Evolutionary conservation across 2,888 invertebrate genomes (phyloP), one percentile per base, ranked within the genome.

Genomic region (Pyrrhia umbra): DNA sequence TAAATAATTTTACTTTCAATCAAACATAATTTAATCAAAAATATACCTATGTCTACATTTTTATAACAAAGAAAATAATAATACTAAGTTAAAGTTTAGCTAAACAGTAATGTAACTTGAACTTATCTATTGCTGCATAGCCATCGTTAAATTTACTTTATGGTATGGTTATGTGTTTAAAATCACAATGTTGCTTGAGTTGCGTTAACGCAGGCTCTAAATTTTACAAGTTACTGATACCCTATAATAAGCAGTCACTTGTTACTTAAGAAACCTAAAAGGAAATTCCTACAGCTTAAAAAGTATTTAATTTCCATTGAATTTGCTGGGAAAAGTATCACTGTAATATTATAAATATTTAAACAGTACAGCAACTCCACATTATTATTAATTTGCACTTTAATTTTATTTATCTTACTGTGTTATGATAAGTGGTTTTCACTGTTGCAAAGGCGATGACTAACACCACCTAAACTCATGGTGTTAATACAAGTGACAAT

Each of bases 321-420:
- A n/a, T n/a, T n/a, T n/a, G n/a, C n/a, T n/a, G n/a, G n/a, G n/a
- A n/a, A n/a, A n/a, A n/a, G n/a, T 20, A 13, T 13, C 13, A 6
- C 13, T 20, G 9, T 42, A 5, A 20, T 27, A 15, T 25, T 6
- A 37, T 1, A 13, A 23, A 6, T 23, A 15, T 49, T 18, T 16
- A 10, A 18, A 49, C 64, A 72, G 82, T 87, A 86, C 87, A 86
- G 85, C 85, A 78, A 79, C 81, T 80, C 64, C 58, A 16, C 50
- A 16, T 84, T 87, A 82, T 79, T 82, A 86, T 88, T 90, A 82
- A 86, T 90, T 90, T 90, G 90, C 90, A 89, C 88, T 82, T 82
- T 74, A 83, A 68, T 79, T 85, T 85, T 82, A 75, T 78, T 69
- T 69, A 62, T 18, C 30, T 68, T 49, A 54, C 56, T 73, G 58